Percentiles rank a stretch among this genome's conserved stretches.
phyloP scores from a whole-genome alignment of 2,113 vertebrate genomes.

The Sylvicapra grimmia region DNA sequence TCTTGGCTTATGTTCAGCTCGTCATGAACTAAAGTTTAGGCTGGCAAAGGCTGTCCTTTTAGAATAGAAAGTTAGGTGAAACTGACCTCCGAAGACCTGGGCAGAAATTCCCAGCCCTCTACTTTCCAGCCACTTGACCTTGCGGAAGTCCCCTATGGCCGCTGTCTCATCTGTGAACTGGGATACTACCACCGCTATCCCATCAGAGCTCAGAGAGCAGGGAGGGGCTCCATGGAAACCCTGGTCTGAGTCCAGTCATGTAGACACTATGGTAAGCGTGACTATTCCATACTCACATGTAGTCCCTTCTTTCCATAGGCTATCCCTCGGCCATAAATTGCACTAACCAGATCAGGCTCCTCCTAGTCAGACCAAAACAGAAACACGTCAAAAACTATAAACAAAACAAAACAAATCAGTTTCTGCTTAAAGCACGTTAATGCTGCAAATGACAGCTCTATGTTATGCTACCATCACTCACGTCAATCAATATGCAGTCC shows the following conservation, averaged over 20 bases:
- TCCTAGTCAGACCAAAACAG: slow-evolving; percentile 81
- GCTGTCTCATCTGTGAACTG: background rate
- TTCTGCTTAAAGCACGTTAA: slow-evolving; percentile 45
- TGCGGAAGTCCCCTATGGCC: background rate
- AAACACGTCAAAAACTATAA: slow-evolving; percentile 61
- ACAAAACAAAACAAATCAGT: slow-evolving; percentile 43
- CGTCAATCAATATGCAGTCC: background rate
- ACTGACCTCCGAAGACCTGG: background rate
- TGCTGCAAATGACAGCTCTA: background rate
- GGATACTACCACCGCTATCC: background rate
- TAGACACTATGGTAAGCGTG: background rate
- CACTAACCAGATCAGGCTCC: slow-evolving; percentile 95
- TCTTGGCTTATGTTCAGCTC: background rate
- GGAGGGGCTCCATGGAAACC: background rate
- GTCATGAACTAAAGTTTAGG: background rate
- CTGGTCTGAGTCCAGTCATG: background rate
- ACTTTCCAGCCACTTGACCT: background rate
- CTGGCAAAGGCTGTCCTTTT: background rate
- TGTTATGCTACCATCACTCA: background rate
- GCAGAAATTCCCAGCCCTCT: background rate
- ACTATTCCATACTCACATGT: slow-evolving; percentile 84
- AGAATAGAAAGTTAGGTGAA: background rate
- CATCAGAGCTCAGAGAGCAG: background rate
- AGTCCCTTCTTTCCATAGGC: slow-evolving; percentile 97
- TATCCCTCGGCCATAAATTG: slow-evolving; percentile 96